phyloP scores from a whole-genome alignment of 2,888 invertebrate species.

The Mesoligia furuncula region DNA sequence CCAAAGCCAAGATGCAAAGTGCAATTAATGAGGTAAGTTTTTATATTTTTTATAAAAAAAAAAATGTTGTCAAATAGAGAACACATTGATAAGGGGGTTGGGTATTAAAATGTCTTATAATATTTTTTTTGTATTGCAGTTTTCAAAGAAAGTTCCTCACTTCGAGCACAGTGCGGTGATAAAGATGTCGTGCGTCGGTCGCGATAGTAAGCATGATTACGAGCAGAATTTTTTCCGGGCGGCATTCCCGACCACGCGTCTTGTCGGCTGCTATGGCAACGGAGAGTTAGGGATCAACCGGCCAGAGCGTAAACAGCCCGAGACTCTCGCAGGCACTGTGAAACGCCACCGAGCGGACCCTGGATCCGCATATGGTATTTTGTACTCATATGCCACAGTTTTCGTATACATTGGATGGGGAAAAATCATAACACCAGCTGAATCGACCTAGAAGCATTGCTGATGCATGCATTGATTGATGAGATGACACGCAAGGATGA shows the following conservation, averaged over 20 bases:
- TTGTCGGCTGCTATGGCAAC: conserved; percentile 86
- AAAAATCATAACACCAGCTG: conserved; percentile 71
- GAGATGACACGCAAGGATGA: not conserved
- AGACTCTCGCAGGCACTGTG: conserved; percentile 44
- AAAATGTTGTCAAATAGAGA: not conserved
- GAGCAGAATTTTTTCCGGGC: conserved; percentile 83
- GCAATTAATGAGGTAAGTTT: conserved; percentile 80
- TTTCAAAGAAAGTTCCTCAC: conserved; percentile 81
- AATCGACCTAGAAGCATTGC: conserved; percentile 46
- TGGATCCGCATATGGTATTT: conserved; percentile 75
- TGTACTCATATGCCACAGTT: conserved; percentile 86
- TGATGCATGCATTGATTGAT: not conserved
- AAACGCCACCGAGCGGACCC: conserved; percentile 72
- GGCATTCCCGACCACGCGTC: conserved; percentile 81
- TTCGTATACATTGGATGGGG: conserved; percentile 88
- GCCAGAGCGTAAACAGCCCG: conserved; percentile 69
- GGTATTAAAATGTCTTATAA: conserved; percentile 10
- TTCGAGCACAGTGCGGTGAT: conserved; percentile 84
- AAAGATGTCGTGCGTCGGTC: conserved; percentile 86
- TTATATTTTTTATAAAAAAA: not conserved
- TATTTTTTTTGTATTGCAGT: conserved; percentile 73
- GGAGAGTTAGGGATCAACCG: conserved; percentile 85
- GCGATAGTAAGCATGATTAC: conserved; percentile 80
- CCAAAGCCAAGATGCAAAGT: conserved; percentile 79
- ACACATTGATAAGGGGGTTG: not conserved